Conservation (phyloP, 1,140 invertebrate genomes). For the Pectinophora gossypiella region DNA sequence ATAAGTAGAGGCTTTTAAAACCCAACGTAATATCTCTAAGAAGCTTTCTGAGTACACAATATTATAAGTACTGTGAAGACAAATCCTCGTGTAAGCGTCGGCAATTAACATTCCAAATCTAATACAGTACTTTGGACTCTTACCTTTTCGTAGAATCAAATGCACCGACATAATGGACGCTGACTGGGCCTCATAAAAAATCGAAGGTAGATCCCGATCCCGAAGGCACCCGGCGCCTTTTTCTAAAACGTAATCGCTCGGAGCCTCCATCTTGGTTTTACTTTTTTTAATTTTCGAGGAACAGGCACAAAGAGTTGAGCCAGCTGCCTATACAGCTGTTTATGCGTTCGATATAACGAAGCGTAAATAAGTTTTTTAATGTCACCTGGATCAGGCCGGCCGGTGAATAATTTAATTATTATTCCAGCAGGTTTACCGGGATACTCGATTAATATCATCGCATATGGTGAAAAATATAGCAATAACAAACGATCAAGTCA, state of each 20-base stretch:
- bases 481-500: too few relatives aligned
- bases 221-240: conserved; percentile 50
- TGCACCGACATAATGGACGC: conserved; percentile 52
- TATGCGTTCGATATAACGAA: too few relatives aligned
- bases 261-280: conserved; percentile 37
- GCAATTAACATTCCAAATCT: conserved; percentile 48
- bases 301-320: conserved; percentile 51
- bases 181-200: conserved; percentile 45
- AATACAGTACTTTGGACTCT: conserved; percentile 34
- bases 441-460: too few relatives aligned
- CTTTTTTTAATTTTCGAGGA: conserved; percentile 51
- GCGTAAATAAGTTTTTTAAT: too few relatives aligned
- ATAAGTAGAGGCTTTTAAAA: too few relatives aligned
- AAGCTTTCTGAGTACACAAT: too few relatives aligned
- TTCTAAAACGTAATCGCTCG: conserved; percentile 63
- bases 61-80: too few relatives aligned
- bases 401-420: too few relatives aligned
- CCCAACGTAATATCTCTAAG: too few relatives aligned
- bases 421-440: too few relatives aligned
- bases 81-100: background rate
- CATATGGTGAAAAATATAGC: too few relatives aligned
- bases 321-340: conserved; percentile 25
- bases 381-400: too few relatives aligned
- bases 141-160: conserved; percentile 54
- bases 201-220: conserved; percentile 40